A percentile compares a stretch with the other conserved stretches of the same genome.
Evolutionary conservation across 2,888 invertebrate species (phyloP).

Genomic region (Halictus ligatus): DNA sequence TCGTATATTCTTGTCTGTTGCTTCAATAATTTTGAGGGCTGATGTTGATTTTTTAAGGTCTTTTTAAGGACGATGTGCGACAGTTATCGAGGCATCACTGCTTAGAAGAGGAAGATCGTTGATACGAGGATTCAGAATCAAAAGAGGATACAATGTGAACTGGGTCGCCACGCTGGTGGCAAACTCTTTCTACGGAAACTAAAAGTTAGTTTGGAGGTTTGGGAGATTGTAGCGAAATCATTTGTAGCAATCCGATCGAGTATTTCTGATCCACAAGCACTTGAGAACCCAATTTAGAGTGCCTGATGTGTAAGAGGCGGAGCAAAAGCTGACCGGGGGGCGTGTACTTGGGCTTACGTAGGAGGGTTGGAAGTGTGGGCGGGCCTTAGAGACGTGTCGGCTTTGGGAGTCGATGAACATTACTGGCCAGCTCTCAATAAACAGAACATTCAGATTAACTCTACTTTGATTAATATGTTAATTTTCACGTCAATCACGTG

Average conservation of each 20-base stretch:
- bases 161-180: neutral
- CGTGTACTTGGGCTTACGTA: neutral
- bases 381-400: neutral
- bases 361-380: neutral
- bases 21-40: no score
- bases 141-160: neutral
- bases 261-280: neutral
- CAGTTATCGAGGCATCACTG: neutral
- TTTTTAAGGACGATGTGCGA: neutral
- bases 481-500: neutral
- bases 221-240: neutral
- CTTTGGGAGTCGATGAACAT: no score
- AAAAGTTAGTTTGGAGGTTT: neutral
- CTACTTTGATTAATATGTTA: neutral
- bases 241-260: neutral
- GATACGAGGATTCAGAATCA: neutral
- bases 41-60: neutral
- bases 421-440: neutral
- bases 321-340: neutral
- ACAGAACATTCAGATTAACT: neutral
- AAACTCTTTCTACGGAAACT: neutral
- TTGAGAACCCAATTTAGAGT: neutral
- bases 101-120: neutral
- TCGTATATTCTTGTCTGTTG: no score
- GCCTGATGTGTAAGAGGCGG: neutral